phyloP scores from a whole-genome alignment of 2,888 invertebrate species.

The Malachius bipustulatus region DNA sequence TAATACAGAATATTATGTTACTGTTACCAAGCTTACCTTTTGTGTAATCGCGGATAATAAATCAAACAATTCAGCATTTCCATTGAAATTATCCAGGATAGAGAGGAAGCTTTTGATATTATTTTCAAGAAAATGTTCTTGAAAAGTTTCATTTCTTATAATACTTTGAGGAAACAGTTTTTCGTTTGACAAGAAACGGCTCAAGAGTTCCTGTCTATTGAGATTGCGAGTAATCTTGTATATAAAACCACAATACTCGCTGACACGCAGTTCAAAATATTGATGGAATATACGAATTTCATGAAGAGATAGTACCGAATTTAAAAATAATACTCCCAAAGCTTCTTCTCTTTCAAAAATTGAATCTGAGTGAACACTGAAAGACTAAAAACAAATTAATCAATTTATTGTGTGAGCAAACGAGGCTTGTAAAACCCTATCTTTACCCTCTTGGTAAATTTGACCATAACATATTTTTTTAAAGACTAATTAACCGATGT shows the following conservation, averaged over 20 bases:
- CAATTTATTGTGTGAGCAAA: too few relatives aligned
- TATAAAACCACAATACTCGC: slow-evolving; percentile 24
- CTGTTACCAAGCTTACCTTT: slow-evolving; percentile 24
- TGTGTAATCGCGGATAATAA: slow-evolving; percentile 18
- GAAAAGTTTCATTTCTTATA: slow-evolving; percentile 16
- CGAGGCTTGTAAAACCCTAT: too few relatives aligned
- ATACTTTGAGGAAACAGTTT: slow-evolving; percentile 20
- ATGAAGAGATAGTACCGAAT: too few relatives aligned
- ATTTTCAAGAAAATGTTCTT: slow-evolving; percentile 17
- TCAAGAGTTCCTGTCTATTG: too few relatives aligned
- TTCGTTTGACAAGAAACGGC: slow-evolving; percentile 18
- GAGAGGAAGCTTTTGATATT: slow-evolving; percentile 14
- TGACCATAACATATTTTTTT: too few relatives aligned
- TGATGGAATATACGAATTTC: slow-evolving; percentile 25
- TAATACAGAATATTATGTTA: too few relatives aligned
- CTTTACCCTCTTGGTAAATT: too few relatives aligned
- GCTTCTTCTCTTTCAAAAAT: too few relatives aligned
- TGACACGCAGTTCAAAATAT: slow-evolving; percentile 25
- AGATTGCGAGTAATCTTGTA: slow-evolving; percentile 17
- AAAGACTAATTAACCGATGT: too few relatives aligned
- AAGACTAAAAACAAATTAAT: too few relatives aligned
- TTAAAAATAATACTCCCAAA: too few relatives aligned
- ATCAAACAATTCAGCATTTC: slow-evolving; percentile 15
- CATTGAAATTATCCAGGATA: slow-evolving; percentile 15
- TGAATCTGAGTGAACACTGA: too few relatives aligned